Conservation (phyloP, 2,888 invertebrate species). For the Dexiosoma caninum region DNA sequence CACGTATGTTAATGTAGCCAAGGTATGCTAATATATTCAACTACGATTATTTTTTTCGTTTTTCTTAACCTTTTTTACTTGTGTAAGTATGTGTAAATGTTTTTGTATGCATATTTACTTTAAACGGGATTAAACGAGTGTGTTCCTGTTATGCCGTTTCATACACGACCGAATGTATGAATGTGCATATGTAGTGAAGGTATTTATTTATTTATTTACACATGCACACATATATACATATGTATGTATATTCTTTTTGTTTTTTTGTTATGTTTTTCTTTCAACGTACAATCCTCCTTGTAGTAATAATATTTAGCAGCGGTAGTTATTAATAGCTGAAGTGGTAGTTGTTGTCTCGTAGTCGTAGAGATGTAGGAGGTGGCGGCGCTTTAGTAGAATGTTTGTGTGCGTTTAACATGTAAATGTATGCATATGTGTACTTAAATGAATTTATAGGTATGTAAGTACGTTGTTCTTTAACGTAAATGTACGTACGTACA, state of each 20-base stretch:
- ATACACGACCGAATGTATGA: too few relatives aligned
- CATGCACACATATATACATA: too few relatives aligned
- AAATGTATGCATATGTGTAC: conserved; percentile 43
- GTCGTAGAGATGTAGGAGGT: conserved; percentile 1
- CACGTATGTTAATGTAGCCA: conserved; percentile 58
- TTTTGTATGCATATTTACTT: conserved; percentile 8
- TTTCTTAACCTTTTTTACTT: conserved; percentile 2
- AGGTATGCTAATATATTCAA: conserved; percentile 55
- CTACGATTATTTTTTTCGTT: background rate
- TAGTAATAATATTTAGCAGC: conserved; percentile 38
- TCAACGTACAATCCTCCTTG: conserved; percentile 19
- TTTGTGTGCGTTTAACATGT: conserved; percentile 49
- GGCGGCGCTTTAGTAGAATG: conserved; percentile 12
- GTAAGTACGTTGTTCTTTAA: background rate
- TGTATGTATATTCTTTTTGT: background rate
- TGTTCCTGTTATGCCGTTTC: conserved; percentile 28
- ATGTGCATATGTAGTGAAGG: too few relatives aligned
- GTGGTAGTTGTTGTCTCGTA: conserved; percentile 18
- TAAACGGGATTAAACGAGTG: conserved; percentile 41
- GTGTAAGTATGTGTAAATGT: background rate
- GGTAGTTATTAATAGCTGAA: conserved; percentile 39
- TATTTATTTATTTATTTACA: too few relatives aligned
- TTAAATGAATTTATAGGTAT: conserved; percentile 1
- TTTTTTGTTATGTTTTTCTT: too few relatives aligned
- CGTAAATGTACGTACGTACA: background rate